A percentile compares a stretch with the other conserved stretches of the same genome.
Evolutionary conservation across 2,888 invertebrate genomes (phyloP).

Genomic region (Acleris cristana): DNA sequence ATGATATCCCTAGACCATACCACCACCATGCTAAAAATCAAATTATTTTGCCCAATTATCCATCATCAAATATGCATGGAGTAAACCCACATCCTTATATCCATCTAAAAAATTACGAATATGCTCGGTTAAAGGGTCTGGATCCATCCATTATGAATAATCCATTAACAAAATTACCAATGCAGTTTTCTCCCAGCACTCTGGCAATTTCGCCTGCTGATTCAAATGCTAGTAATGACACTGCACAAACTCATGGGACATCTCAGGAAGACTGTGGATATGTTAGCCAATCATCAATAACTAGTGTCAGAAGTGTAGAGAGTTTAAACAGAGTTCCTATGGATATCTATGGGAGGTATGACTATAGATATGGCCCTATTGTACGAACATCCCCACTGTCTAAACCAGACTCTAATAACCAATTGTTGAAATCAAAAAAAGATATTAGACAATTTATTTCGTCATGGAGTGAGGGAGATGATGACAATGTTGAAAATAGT

Average conservation of each 20-base stretch:
- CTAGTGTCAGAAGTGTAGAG: constrained; percentile 74
- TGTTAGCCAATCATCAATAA: constrained; percentile 76
- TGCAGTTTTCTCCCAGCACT: constrained; percentile 73
- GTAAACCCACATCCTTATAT: constrained; percentile 55
- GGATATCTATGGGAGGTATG: constrained; percentile 66
- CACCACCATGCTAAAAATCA: constrained; percentile 62
- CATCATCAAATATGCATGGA: constrained; percentile 61
- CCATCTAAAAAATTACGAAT: constrained; percentile 65
- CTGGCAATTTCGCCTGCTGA: constrained; percentile 77
- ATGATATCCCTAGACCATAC: constrained; percentile 63
- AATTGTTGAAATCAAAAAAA: constrained; percentile 59
- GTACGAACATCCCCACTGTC: constrained; percentile 50
- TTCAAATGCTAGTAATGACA: constrained; percentile 74
- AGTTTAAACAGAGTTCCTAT: constrained; percentile 57
- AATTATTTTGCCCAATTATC: constrained; percentile 62
- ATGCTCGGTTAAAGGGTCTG: constrained; percentile 63
- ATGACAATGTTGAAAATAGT: constrained; percentile 62
- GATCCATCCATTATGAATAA: constrained; percentile 61
- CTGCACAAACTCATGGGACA: constrained; percentile 59
- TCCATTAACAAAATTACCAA: constrained; percentile 61
- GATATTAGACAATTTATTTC: constrained; percentile 78
- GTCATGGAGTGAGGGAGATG: constrained; percentile 82
- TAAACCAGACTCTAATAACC: constrained; percentile 51
- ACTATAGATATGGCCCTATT: constrained; percentile 59
- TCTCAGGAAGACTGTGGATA: constrained; percentile 79